Conservation (phyloP, 2,888 invertebrate species). For the Acanthoscelides obtectus region DNA sequence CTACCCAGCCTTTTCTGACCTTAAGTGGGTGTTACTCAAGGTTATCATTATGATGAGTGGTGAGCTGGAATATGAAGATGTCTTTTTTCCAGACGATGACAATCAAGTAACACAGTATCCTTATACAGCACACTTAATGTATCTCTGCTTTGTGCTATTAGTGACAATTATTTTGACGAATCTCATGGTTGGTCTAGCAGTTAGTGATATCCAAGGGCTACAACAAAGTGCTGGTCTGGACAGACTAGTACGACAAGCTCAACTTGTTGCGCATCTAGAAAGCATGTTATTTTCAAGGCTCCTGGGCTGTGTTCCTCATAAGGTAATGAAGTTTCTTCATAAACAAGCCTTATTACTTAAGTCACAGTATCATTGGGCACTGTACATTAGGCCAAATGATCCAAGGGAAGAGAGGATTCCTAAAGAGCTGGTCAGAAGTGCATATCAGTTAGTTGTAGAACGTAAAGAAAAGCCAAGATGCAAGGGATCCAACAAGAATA, state of each 20-base stretch:
- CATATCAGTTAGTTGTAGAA: constrained; percentile 71
- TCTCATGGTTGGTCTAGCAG: constrained; percentile 77
- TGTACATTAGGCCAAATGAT: constrained; percentile 77
- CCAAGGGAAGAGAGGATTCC: constrained; percentile 76
- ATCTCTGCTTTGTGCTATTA: constrained; percentile 70
- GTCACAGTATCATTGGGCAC: constrained; percentile 66
- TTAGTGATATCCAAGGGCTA: constrained; percentile 78
- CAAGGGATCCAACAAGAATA: constrained; percentile 39
- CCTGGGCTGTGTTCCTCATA: constrained; percentile 57
- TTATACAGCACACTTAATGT: constrained; percentile 70
- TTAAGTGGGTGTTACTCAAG: constrained; percentile 64
- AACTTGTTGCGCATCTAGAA: constrained; percentile 76
- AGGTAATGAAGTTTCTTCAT: constrained; percentile 61
- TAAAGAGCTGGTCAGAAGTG: constrained; percentile 66
- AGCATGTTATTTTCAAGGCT: constrained; percentile 76
- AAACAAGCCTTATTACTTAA: constrained; percentile 71
- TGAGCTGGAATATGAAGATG: constrained; percentile 79
- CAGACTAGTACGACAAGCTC: constrained; percentile 74
- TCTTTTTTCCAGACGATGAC: constrained; percentile 58
- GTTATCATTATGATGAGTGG: constrained; percentile 88
- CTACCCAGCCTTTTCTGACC: constrained; percentile 64
- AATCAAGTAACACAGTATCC: constrained; percentile 51
- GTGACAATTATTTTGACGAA: constrained; percentile 81
- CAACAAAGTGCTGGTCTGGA: constrained; percentile 77
- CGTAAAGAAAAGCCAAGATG: constrained; percentile 58